phyloP scores from a whole-genome alignment of 2,797 vertebrate genomes.

The Rhinophrynus dorsalis region DNA sequence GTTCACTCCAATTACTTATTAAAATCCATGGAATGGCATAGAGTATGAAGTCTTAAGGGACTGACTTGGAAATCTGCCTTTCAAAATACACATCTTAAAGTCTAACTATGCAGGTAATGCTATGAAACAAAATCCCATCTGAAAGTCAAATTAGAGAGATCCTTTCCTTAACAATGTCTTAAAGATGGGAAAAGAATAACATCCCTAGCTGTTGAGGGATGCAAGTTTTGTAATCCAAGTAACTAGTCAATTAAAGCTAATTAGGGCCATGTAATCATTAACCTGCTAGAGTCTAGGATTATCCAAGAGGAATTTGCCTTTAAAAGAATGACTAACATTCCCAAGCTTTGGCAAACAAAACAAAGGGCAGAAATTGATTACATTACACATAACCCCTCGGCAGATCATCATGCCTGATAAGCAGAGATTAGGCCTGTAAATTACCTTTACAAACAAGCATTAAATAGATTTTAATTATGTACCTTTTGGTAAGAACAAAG shows the following conservation, averaged over 20 bases:
- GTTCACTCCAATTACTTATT: too few relatives aligned
- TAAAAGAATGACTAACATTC: slow-evolving; percentile 12
- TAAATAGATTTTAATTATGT: too few relatives aligned
- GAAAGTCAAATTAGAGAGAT: neutral
- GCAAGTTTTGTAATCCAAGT: slow-evolving; percentile 7
- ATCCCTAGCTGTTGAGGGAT: neutral
- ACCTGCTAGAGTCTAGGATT: slow-evolving; percentile 7
- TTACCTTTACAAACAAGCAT: too few relatives aligned
- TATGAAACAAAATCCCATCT: neutral
- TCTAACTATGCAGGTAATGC: neutral
- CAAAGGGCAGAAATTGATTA: slow-evolving; percentile 10
- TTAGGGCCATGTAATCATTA: slow-evolving; percentile 19
- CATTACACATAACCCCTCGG: neutral
- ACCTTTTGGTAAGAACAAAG: too few relatives aligned
- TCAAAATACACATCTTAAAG: neutral
- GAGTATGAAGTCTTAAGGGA: neutral
- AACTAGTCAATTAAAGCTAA: slow-evolving; percentile 4
- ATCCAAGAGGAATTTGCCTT: neutral
- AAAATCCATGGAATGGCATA: too few relatives aligned
- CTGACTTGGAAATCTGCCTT: neutral
- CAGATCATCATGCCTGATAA: neutral
- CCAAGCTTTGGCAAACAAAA: slow-evolving; percentile 17
- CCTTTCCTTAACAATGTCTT: neutral
- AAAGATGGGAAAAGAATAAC: neutral
- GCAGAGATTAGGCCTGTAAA: too few relatives aligned